Evolutionary conservation across 2,113 vertebrate species (phyloP), one percentile per base, ranked within the genome.

Genomic region (Podarcis cretensis): DNA sequence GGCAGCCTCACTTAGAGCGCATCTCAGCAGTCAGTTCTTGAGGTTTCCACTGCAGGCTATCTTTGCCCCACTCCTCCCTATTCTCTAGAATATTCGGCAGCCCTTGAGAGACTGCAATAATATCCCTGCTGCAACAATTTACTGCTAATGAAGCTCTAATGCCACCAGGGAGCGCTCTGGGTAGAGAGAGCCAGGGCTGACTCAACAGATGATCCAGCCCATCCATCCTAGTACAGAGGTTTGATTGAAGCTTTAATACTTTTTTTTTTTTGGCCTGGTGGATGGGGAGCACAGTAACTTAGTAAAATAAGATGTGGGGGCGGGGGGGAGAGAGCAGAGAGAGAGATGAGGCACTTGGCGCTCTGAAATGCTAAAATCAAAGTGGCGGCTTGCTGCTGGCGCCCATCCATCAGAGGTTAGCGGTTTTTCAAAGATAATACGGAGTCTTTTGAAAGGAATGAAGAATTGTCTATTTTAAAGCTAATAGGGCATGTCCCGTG

Each of bases 401-500:
- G 20, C 75, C 16, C 27, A 76, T 83, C 81, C 68, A 84, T 21
- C 20, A 48, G 79, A 80, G 87, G 90, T 82, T 66, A 5, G 74
- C 2, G 0, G 10, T 69, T 71, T 84, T 83, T 86, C 83, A 43
- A 20, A 73, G 73, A 89, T 83, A 73, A 87, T 3, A 27, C 40
- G 69, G 76, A 68, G 78, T 68, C 82, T 43, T 78, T 3, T 13
- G 43, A 40, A 66, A 63, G 86, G 79, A 43, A 83, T 91, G 93
- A 87, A 43, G 87, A 84, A 71, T 80, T 20, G 87, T 43, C 89
- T 84, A 9, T 92, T 88, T 71, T 82, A 48, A 79, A 89, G 90
- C 94, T 93, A 89, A 92, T 87, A 30, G 92, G 91, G 83, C 93
- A 57, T 85, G 87, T 88, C 91, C 87, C 8, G n/a, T 81, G 85